Base-by-base conservation (phyloP, 2,888 invertebrate species). In the Encarsia formosa region DNA sequence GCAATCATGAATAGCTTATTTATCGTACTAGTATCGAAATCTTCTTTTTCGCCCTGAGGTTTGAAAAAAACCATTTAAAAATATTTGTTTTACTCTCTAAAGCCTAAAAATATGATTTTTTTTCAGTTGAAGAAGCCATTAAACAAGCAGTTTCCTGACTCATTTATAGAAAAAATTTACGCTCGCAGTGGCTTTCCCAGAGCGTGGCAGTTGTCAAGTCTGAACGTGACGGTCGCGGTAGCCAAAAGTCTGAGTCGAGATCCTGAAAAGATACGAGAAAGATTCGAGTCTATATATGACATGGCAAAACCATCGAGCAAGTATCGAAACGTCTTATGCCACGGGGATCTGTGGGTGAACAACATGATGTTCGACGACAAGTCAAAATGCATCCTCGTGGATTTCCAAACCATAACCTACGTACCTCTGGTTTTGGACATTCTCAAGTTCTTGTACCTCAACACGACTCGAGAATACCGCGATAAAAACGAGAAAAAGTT, bases 351-450 rank as follows among this genome's bases (percentile, higher is more conserved):
- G 6, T 84, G 84, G 83, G 78, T 78, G 37, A 84, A 84, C 60
- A 84, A 84, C 63, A 66, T 83, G 9, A 75, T 84, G 74, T 83
- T 83, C 48, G 66, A 71, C 16, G 61, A 73, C 26, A 70, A 72
- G 46, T n/a, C n/a, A n/a, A 78, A 81, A 24, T 84, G 85, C 59
- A 65, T 82, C 29, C 66, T 88, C 9, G 80, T 88, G 2, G 88
- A 88, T 68, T 88, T 82, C 63, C 87, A 87, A 70, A 75, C 85
- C 43, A 74, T 79, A 0, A 77, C 83, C 22, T 86, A 83, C 32
- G 54, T 54, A n/a, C 47, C 62, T 2, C 42, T 59, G 3, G 58
- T 57, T 5, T 53, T 59, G 9, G 61, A 61, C 13, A 47, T 60
- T 18, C n/a, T 52, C 6, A 19, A 54, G n/a, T 38, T 55, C n/a